phyloP scores from a whole-genome alignment of 2,888 invertebrate genomes.

The Pegoplata infirma region DNA sequence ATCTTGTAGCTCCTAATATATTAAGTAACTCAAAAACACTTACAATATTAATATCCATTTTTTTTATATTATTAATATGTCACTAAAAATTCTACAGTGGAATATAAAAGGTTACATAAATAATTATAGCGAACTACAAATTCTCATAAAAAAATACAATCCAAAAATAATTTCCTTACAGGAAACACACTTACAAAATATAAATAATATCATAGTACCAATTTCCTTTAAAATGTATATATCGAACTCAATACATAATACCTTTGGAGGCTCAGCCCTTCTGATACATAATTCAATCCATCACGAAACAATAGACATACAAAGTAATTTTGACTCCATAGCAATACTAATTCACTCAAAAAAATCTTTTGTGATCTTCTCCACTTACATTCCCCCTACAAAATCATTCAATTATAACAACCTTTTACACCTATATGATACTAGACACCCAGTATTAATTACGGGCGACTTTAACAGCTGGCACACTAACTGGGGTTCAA shows the following conservation, averaged over 20 bases:
- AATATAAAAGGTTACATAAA: neutral
- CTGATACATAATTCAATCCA: neutral
- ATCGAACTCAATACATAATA: neutral
- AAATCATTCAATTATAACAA: too few relatives aligned
- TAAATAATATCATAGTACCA: neutral
- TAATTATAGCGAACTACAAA: neutral
- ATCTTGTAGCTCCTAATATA: too few relatives aligned
- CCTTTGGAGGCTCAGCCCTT: neutral
- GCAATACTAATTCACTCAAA: neutral
- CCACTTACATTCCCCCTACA: neutral
- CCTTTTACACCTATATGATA: too few relatives aligned
- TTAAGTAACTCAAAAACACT: too few relatives aligned
- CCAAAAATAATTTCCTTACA: too few relatives aligned
- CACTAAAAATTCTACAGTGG: neutral
- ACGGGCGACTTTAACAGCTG: too few relatives aligned
- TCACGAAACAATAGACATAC: neutral
- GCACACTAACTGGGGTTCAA: neutral
- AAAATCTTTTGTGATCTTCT: neutral
- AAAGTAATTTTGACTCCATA: neutral
- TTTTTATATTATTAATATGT: neutral
- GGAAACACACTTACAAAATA: neutral
- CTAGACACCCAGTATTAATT: too few relatives aligned
- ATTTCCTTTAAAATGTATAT: neutral
- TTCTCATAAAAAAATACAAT: conserved; percentile 5
- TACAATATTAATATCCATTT: too few relatives aligned